Evolutionary conservation across 2,888 invertebrate genomes (phyloP).

Genomic region (Agriopis marginaria): DNA sequence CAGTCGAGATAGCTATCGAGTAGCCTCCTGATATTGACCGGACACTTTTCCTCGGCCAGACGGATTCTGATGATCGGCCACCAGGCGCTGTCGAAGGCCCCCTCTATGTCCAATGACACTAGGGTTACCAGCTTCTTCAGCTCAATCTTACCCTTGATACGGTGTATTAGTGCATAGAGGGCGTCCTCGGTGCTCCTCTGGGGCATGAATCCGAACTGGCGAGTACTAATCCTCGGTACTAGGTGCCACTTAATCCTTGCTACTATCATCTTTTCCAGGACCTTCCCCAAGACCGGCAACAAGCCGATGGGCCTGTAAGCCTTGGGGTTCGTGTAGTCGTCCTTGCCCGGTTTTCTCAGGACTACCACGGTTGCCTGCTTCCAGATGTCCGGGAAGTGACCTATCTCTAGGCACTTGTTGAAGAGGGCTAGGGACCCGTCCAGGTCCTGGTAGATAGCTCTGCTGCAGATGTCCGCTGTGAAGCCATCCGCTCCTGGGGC

Average conservation of each 20-base stretch:
- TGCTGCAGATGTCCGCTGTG: conserved; percentile 1
- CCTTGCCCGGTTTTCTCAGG: conserved; percentile 8
- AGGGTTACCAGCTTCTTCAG: conserved; percentile 13
- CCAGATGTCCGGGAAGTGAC: conserved; percentile 7
- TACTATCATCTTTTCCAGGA: conserved; percentile 36
- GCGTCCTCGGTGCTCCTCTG: conserved; percentile 41
- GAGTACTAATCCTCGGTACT: conserved; percentile 19
- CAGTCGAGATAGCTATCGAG: neutral
- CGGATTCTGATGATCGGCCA: conserved; percentile 41
- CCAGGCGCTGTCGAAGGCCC: conserved; percentile 55
- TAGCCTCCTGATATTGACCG: neutral
- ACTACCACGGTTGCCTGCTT: conserved; percentile 6
- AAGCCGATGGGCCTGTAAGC: conserved; percentile 15
- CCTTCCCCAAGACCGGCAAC: conserved; percentile 18
- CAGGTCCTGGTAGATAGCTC: neutral
- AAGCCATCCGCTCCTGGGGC: conserved; percentile 17
- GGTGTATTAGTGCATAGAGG: conserved; percentile 34
- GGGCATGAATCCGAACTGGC: conserved; percentile 43
- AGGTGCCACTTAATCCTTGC: conserved; percentile 35
- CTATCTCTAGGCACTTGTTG: conserved; percentile 6
- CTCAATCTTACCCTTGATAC: conserved; percentile 13
- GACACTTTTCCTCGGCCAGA: conserved; percentile 17
- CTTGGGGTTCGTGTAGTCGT: neutral
- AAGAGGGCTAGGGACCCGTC: neutral
- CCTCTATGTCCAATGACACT: conserved; percentile 47